Evolutionary conservation across 2,113 vertebrate species (phyloP).

Genomic region (Gymnocephalus cernua): DNA sequence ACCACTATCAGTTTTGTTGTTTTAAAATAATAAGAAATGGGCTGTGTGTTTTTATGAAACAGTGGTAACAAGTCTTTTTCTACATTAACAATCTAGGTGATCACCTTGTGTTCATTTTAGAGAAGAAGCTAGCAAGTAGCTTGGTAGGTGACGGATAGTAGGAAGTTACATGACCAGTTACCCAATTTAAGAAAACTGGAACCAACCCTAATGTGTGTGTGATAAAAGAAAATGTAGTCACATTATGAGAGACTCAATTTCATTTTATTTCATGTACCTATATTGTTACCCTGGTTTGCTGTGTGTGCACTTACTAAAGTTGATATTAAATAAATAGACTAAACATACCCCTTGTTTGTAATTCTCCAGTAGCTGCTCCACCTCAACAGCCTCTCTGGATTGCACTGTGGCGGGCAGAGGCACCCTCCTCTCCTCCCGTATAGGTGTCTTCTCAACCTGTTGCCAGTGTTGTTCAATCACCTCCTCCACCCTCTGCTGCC

Average conservation of each 20-base stretch:
- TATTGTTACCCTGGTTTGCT: neutral
- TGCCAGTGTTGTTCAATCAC: conserved; percentile 88
- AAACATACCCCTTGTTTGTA: conserved; percentile 84
- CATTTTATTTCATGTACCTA: neutral
- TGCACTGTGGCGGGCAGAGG: conserved; percentile 71
- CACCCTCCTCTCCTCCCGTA: conserved; percentile 85
- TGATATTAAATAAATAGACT: neutral
- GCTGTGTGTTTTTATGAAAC: neutral
- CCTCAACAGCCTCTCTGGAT: conserved; percentile 74
- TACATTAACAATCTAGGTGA: neutral
- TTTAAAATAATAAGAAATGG: neutral
- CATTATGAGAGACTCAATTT: neutral
- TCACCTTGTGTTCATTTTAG: neutral
- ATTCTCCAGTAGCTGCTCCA: conserved; percentile 83
- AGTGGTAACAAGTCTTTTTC: neutral
- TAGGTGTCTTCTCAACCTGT: conserved; percentile 86
- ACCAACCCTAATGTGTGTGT: neutral
- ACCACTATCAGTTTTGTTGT: neutral
- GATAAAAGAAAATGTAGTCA: neutral
- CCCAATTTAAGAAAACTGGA: neutral
- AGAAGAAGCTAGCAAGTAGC: neutral
- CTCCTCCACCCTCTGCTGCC: conserved; percentile 84
- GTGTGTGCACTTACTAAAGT: neutral
- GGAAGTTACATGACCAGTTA: neutral
- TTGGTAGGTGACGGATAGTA: neutral